Base-by-base conservation (phyloP, 2,113 vertebrate species). In the Chlorodrepanis virens region DNA sequence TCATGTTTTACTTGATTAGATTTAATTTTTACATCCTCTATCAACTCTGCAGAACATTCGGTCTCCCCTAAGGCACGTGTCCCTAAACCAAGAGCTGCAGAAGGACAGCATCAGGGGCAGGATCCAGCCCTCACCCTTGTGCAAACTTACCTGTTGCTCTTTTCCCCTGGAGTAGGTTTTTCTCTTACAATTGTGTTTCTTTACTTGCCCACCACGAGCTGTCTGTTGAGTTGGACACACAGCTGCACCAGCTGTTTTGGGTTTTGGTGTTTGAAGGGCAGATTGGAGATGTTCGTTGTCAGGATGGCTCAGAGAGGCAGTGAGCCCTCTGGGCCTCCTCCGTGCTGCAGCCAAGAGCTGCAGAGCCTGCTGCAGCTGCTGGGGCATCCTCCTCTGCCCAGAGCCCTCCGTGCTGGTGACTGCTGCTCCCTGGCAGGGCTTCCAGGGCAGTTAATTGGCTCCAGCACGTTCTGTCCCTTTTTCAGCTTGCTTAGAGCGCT, bases 121-220 rank as follows among this genome's bases (percentile, higher is more conserved):
- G 40, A 69, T 2, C 21, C 37, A 10, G 1, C 60, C 31, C 42
- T 90, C 42, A 19, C 57, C 44, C 29, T 29, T 6, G 49, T 16
- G 35, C 60, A 21, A 8, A 8, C 22, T 19, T 1, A 13, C 8
- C 44, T 52, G 5, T 20, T 87, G n/a, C 2, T 44, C 13, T 61
- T 29, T 45, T 42, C 39, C 22, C 4, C 39, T 6, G 14, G 6
- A 52, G 17, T 1, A 7, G 29, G 6, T 9, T 61, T 68, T 67
- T 8, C 16, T 37, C 29, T 12, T 16, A 2, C 0, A 2, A 0
- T 14, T 25, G 47, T 49, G 23, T 20, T 12, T 11, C 3, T 33
- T 56, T 37, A 11, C 19, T 37, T 53, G 57, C 52, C 17, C 23
- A 6, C 20, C 29, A 33, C n/a, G 5, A 10, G 24, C 74, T 47